Conservation (phyloP, 1,140 invertebrate genomes). For the Muscidifurax raptorellus region DNA sequence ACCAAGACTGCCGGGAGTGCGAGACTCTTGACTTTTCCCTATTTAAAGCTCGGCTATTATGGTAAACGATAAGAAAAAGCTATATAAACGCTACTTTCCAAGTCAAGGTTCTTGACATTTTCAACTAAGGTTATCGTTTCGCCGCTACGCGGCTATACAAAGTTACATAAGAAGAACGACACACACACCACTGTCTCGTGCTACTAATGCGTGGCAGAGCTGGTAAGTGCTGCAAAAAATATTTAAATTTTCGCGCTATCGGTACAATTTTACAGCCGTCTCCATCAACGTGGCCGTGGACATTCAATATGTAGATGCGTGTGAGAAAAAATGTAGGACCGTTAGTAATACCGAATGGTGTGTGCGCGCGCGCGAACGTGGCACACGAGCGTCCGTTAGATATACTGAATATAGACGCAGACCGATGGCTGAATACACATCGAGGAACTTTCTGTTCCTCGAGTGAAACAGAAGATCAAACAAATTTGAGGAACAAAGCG, state of each 20-base stretch:
- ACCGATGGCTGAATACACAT: not conserved
- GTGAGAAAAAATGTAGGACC: too few relatives aligned
- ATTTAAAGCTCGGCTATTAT: not conserved
- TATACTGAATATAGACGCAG: not conserved
- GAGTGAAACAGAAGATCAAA: not conserved
- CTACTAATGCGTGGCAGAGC: not conserved
- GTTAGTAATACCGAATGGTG: too few relatives aligned
- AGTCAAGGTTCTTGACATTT: conserved; percentile 7
- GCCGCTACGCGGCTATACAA: not conserved
- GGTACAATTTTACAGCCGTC: too few relatives aligned
- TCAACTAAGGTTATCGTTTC: conserved; percentile 14
- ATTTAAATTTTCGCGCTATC: not conserved
- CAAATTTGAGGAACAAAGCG: not conserved
- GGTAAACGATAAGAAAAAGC: not conserved
- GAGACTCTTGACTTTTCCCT: not conserved
- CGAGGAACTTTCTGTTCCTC: not conserved
- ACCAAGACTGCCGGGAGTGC: too few relatives aligned
- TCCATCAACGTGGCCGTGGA: too few relatives aligned
- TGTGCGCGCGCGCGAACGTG: too few relatives aligned
- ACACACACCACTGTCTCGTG: not conserved
- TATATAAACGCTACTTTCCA: conserved; percentile 22
- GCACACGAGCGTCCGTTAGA: not conserved
- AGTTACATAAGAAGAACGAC: not conserved
- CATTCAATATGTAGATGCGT: too few relatives aligned
- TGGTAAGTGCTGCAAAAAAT: not conserved